Conservation (phyloP, 2,797 vertebrate species). For the Sphaeramia orbicularis region DNA sequence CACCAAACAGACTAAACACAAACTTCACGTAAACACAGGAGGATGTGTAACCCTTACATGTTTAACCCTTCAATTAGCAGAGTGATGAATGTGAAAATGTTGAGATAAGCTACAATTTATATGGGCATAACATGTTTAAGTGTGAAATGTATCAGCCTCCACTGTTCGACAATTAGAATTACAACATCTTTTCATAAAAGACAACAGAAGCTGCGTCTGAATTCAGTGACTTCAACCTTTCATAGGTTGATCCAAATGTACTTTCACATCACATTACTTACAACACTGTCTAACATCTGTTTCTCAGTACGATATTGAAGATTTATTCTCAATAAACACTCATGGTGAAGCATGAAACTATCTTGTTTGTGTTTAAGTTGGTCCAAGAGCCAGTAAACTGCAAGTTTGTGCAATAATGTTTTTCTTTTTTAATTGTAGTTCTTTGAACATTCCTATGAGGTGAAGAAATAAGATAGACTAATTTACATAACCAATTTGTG, state of each 20-base stretch:
- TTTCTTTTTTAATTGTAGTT: too few relatives aligned
- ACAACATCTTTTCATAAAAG: neutral
- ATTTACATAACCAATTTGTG: neutral
- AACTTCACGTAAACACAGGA: too few relatives aligned
- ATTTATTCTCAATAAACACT: neutral
- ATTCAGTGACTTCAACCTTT: neutral
- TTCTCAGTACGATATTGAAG: neutral
- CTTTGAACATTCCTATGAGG: too few relatives aligned
- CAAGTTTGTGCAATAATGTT: too few relatives aligned
- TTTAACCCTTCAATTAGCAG: conserved; percentile 1
- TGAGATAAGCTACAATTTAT: conserved; percentile 62
- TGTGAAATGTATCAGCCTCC: conserved; percentile 7
- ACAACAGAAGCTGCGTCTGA: neutral
- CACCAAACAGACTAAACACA: too few relatives aligned
- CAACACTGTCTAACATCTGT: neutral
- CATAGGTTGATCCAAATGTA: neutral
- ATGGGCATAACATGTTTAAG: conserved; percentile 5
- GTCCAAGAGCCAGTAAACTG: too few relatives aligned
- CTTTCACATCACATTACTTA: neutral
- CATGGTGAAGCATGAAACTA: neutral
- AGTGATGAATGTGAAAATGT: conserved; percentile 64
- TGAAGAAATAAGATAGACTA: too few relatives aligned
- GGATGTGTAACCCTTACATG: too few relatives aligned
- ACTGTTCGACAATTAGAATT: neutral
- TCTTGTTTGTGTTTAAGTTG: neutral